Evolutionary conservation across 2,888 invertebrate species (phyloP).

Genomic region (Aphidoletes aphidimyza): DNA sequence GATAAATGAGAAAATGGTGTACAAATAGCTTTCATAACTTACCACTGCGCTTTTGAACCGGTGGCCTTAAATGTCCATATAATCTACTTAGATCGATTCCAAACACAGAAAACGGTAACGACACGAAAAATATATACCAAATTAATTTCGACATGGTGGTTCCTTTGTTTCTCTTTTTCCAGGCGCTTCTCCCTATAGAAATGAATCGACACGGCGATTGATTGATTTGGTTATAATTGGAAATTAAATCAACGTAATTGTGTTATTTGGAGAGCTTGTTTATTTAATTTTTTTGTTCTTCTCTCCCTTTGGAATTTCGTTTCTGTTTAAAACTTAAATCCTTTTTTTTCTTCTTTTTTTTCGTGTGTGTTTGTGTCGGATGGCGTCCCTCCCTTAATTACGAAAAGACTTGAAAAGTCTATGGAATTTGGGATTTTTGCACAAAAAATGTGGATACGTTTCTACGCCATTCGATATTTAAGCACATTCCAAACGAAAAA

Average conservation of each 20-base stretch:
- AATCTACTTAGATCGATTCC: conserved; percentile 84
- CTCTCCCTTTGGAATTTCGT: background rate
- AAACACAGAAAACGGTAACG: conserved; percentile 74
- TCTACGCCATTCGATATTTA: conserved; percentile 3
- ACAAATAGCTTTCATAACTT: conserved; percentile 59
- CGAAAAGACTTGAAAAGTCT: background rate
- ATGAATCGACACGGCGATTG: background rate
- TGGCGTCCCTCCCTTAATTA: background rate
- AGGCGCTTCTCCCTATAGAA: background rate
- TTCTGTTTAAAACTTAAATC: background rate
- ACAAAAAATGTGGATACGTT: background rate
- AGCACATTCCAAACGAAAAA: background rate
- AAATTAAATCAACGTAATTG: background rate
- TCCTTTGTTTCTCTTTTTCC: background rate
- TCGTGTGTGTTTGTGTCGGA: too few species aligned
- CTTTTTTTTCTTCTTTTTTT: background rate
- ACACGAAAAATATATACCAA: conserved; percentile 71
- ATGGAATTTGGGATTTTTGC: background rate
- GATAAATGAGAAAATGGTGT: background rate
- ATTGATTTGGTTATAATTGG: background rate
- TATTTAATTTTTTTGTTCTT: background rate
- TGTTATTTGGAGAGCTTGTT: background rate
- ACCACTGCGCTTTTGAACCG: conserved; percentile 65
- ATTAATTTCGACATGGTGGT: conserved; percentile 59
- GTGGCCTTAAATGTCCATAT: conserved; percentile 75